Percentiles rank a stretch among this genome's conserved stretches.
phyloP scores from a whole-genome alignment of 2,113 vertebrate genomes.

The Ictalurus furcatus region DNA sequence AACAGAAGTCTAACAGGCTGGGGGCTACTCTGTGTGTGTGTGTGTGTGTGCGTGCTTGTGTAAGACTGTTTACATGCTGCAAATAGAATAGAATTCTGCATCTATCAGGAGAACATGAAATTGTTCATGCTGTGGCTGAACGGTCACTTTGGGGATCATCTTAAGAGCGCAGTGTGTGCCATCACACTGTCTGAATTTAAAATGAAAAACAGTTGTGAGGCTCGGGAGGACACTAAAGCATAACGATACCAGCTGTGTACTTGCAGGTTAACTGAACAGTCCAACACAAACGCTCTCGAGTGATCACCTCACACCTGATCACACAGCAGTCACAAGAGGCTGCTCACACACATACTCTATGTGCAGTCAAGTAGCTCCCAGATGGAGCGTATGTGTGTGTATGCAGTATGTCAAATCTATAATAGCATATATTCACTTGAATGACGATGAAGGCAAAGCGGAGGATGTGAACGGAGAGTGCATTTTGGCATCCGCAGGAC shows the following conservation, averaged over 20 bases:
- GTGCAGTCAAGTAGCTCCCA: slow-evolving; percentile 3
- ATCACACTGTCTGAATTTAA: slow-evolving; percentile 2
- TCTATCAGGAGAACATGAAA: too few species aligned
- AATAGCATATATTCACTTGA: not conserved
- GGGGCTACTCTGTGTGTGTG: not conserved
- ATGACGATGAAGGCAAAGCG: not conserved
- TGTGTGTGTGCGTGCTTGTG: not conserved
- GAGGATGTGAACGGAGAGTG: not conserved
- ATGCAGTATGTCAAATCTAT: not conserved
- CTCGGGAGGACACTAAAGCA: slow-evolving; percentile 19
- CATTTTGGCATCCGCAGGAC: not conserved
- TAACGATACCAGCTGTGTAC: slow-evolving; percentile 31
- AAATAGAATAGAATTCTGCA: not conserved
- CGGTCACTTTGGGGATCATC: not conserved
- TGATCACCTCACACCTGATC: not conserved
- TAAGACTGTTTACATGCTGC: not conserved
- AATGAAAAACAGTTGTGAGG: slow-evolving; percentile 20
- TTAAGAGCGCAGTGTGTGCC: not conserved
- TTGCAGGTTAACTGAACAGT: slow-evolving; percentile 10
- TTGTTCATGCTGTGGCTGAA: not conserved
- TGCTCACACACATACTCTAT: not conserved
- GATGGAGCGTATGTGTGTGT: not conserved
- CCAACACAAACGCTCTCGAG: not conserved
- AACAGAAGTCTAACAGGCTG: not conserved
- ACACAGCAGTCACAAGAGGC: not conserved